Evolutionary conservation across 2,888 invertebrate species (phyloP).

Genomic region (Polydesmus complanatus): DNA sequence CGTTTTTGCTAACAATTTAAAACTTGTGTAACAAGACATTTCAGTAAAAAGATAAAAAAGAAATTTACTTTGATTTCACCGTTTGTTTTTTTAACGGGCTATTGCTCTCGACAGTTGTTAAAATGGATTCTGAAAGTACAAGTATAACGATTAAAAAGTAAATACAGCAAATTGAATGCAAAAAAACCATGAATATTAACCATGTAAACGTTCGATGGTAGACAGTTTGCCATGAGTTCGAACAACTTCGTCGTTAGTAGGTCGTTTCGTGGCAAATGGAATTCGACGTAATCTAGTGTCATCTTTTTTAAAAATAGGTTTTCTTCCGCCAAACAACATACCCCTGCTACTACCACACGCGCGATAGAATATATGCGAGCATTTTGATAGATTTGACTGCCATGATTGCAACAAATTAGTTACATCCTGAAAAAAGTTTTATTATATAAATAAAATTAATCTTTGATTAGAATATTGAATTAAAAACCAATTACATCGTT

Average conservation of each 20-base stretch:
- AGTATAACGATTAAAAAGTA: too few species aligned
- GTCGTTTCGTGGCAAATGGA: conserved; percentile 67
- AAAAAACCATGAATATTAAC: conserved; percentile 15
- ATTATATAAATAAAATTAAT: neutral
- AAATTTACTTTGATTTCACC: too few species aligned
- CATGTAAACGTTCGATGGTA: conserved; percentile 18
- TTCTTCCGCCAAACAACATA: conserved; percentile 58
- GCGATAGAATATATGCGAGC: conserved; percentile 58
- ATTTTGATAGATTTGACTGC: conserved; percentile 48
- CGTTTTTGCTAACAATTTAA: too few species aligned
- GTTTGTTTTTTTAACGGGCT: too few species aligned
- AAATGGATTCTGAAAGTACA: too few species aligned
- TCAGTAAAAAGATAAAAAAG: too few species aligned
- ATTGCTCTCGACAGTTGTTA: too few species aligned
- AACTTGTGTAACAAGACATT: too few species aligned
- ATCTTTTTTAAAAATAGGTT: conserved; percentile 47
- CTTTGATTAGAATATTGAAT: too few species aligned
- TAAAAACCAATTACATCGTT: conserved; percentile 50
- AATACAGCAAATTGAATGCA: too few species aligned
- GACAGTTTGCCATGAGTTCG: conserved; percentile 56
- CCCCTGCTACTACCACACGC: conserved; percentile 54
- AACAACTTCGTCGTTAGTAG: conserved; percentile 64
- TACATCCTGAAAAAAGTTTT: conserved; percentile 45
- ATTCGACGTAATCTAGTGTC: conserved; percentile 51
- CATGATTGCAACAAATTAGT: conserved; percentile 55